Base-by-base conservation (phyloP, 1,140 invertebrate species). In the Copidosoma floridanum region DNA sequence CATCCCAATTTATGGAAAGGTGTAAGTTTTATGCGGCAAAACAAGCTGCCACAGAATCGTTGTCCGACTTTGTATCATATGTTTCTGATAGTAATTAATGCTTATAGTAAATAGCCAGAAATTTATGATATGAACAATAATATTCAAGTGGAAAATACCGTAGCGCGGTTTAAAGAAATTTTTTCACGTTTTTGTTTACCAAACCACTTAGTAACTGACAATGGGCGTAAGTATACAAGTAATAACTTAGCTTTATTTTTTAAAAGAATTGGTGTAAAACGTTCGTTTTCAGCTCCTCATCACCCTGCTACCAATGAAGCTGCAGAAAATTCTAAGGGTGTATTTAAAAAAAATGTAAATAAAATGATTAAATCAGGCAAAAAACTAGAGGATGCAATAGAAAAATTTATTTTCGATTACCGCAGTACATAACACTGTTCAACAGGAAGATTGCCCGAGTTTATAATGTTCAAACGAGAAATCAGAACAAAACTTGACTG, bases 231-330 rank as follows among this genome's bases (percentile, higher is more conserved):
- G 46, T 73, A 68, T 24, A 59, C 59, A 1, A 65, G 57, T 21
- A 20, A 52, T 24, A 65, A 65, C 11, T 74, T 76, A 44, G 5
- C 55, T 32, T 32, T 37, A 26, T 74, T 72, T 54, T 41, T 69
- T 14, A 44, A 55, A 43, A 8, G 29, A 24, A 67, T 71, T 46
- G 65, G 63, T 18, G 57, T 76, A 7, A 67, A 68, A 37, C 71
- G 75, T 11, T 69, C 48, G 14, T 70, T 69, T 37, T 59, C 68
- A 24, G 58, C 72, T 16, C 70, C 71, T 6, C 57, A 68, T 12
- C 67, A 77, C 48, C 73, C 73, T 29, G 67, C 72, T 1, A 72
- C 71, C 14, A 75, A 76, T 57, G 73, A 72, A 0, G 65, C 68
- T 11, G 71, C 73, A 1, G 71, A 75, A 59, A 67, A 74, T 18